Conservation (phyloP, 2,888 invertebrate genomes). For the Colostygia pectinataria region DNA sequence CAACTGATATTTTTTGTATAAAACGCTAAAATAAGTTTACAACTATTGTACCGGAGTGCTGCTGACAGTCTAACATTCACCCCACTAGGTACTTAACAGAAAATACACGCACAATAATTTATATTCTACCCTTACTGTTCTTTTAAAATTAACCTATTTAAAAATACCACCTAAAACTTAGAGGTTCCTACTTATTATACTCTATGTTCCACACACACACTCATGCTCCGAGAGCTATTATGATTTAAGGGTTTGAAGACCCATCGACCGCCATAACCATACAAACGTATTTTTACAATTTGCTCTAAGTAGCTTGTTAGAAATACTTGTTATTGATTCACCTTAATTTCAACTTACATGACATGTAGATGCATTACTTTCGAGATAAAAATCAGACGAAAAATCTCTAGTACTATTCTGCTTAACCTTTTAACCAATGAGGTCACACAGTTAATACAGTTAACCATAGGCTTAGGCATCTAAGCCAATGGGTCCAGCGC, state of each 20-base stretch:
- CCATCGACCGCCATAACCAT: slow-evolving; percentile 4
- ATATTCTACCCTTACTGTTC: slow-evolving; percentile 70
- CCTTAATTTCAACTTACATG: no score
- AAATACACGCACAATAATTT: slow-evolving; percentile 81
- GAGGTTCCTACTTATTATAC: slow-evolving; percentile 73
- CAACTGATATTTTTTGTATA: slow-evolving; percentile 77
- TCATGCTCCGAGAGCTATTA: slow-evolving; percentile 49
- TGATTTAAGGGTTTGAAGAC: slow-evolving; percentile 30
- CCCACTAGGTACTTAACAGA: slow-evolving; percentile 69
- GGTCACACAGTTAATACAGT: no score
- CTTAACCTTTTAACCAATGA: no score
- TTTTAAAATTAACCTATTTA: slow-evolving; percentile 74
- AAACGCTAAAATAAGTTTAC: slow-evolving; percentile 77
- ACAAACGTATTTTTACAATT: background rate
- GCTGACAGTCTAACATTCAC: slow-evolving; percentile 56
- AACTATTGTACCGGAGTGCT: slow-evolving; percentile 73
- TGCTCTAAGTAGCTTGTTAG: background rate
- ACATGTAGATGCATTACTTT: no score
- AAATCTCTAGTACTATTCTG: no score
- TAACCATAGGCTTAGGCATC: no score
- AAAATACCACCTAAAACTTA: slow-evolving; percentile 71
- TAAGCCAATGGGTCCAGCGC: no score
- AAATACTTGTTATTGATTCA: background rate
- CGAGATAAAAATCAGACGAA: no score
- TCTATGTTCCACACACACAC: slow-evolving; percentile 68